Evolutionary conservation across 2,797 vertebrate species (phyloP), one percentile per base, ranked within the genome.

Genomic region (Somateria mollissima): DNA sequence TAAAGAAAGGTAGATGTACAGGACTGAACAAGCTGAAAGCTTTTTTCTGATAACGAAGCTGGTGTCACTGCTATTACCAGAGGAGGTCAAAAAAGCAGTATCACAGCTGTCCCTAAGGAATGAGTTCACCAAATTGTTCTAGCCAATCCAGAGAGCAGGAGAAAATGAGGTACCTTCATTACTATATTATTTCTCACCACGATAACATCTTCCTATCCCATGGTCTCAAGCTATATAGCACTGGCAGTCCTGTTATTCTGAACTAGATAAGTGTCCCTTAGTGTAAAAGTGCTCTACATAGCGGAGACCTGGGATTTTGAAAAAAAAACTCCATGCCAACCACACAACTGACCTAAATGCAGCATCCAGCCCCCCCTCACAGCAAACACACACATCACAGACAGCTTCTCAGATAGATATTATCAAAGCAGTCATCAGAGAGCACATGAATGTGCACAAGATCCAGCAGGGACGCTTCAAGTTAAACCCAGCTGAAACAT

Each of bases 191-290:
- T 77, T 90, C 74, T 76, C 64, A 76, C 32, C 53, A 16, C 8
- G 75, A 91, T 86, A 95, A 85, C 79, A 94, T 76, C 71, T 87
- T 83, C 57, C 65, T 94, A 34, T 43, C 36, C 72, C 80, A 77
- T 39, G 39, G 90, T 85, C 61, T 84, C 78, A 57, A 94, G 56
- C 56, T 66, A 73, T 24, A 82, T 3, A 79, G 83, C 53, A 73
- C 56, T 45, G 39, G 32, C 30, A 73, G 28, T 30, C 39, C 41
- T 73, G n/a, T 61, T 88, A 78, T 41, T 56, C 47, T 25, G 66
- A 91, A 75, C 37, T 94, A 89, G 75, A 41, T n/a, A 85, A 69
- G 41, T 5, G 37, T 15, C 85, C 51, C 70, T 72, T 62, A 64
- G 72, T 82, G 80, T 73, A 53, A 58, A 91, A 78, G 51, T 41